Base-by-base conservation (phyloP, 2,888 invertebrate species). In the Aleiodes testaceus region DNA sequence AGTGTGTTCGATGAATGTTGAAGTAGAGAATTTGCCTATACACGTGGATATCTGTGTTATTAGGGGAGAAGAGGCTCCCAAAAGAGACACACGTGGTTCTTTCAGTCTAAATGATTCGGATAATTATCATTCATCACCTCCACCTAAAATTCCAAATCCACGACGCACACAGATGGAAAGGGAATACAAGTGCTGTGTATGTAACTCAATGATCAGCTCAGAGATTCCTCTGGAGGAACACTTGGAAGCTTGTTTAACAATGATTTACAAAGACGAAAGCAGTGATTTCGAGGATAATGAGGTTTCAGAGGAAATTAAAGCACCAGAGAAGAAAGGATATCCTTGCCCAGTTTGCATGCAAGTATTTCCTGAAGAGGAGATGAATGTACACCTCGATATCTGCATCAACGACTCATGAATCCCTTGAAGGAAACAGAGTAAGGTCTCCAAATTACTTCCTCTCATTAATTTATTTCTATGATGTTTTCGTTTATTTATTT, bases 261-360 rank as follows among this genome's bases (percentile, higher is more conserved):
- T 85, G 65, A 84, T 85, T 70, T 78, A 85, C 22, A 84, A 76
- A 16, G 70, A 86, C 72, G 87, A 44, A 11, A 12, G 30, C 9
- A 36, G 4, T 2, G 7, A 36, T 36, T 36, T 36, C 18, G 64
- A 72, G 70, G 22, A 84, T 52, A 63, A 67, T 1, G 20, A 66
- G 1, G 22, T 36, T 45, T 87, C 89, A 66, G 79, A 85, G 0
- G 78, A 84, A n/a, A 66, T 36, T 59, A 36, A 69, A 52, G 44
- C 49, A 52, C 53, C 74, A n/a, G 52, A 69, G 30, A 45, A 88
- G 3, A 88, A 88, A 0, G 89, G 88, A 78, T 86, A 85, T 1
- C 90, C 90, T 0, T 93, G 92, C 78, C 93, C 92, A 0, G 89
- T 91, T 80, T 93, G 93, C 79, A 88, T 91, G 79, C 75, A 87